Evolutionary conservation across 1,140 invertebrate genomes (phyloP).

Genomic region (Pseudomyrmex pallidus): DNA sequence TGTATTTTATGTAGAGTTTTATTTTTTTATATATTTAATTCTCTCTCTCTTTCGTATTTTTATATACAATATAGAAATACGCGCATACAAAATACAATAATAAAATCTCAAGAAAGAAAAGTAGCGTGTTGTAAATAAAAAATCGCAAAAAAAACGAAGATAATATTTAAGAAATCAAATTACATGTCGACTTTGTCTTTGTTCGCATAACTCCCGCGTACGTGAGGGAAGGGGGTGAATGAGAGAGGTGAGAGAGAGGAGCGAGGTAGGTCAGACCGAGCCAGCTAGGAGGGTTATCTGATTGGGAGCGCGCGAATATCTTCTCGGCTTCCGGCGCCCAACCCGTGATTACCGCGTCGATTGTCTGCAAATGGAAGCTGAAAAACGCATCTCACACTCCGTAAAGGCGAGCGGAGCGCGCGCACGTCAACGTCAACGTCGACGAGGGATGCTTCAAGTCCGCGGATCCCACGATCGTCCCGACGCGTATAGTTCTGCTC

Average conservation of each 20-base stretch:
- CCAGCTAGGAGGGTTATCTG: conserved; percentile 79
- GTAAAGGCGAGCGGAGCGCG: conserved; percentile 54
- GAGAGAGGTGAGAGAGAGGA: conserved; percentile 56
- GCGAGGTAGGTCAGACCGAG: conserved; percentile 65
- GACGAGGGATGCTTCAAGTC: conserved; percentile 53
- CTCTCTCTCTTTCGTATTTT: too few relatives aligned
- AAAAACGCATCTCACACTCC: conserved; percentile 80
- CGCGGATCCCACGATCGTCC: conserved; percentile 53
- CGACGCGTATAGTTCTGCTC: conserved; percentile 23
- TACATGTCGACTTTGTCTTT: conserved; percentile 66
- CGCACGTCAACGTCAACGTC: conserved; percentile 59
- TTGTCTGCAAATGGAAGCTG: conserved; percentile 82
- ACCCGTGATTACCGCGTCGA: conserved; percentile 82
- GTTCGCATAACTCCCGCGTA: conserved; percentile 63
- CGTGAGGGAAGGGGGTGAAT: conserved; percentile 15
- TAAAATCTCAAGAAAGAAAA: not conserved
- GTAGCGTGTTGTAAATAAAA: not conserved
- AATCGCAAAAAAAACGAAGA: not conserved
- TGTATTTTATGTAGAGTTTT: too few relatives aligned
- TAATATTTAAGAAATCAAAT: conserved; percentile 33
- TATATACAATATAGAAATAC: not conserved
- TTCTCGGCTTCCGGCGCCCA: conserved; percentile 82
- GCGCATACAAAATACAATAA: not conserved
- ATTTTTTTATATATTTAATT: too few relatives aligned
- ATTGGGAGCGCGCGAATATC: conserved; percentile 83